A percentile compares a stretch with the other conserved stretches of the same genome.
These are phyloP conservation scores for Phocides pigmalion DNA, from an alignment of 1,140 invertebrate species.

Conservation along the genomic window DNA sequence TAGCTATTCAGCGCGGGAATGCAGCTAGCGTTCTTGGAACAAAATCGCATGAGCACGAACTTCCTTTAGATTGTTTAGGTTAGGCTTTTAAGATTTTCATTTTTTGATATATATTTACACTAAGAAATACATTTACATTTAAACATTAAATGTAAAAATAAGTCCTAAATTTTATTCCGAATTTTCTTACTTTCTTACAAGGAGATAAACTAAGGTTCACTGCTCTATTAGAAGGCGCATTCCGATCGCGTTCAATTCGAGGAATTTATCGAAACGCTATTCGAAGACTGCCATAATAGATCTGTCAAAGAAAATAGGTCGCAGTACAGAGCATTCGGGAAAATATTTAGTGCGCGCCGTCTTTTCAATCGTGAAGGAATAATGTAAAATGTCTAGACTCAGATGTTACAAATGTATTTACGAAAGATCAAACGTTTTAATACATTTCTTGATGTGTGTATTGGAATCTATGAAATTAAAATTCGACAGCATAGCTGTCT, in stretches of 20 bases:
- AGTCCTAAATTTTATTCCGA: too few relatives aligned
- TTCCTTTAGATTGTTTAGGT: too few relatives aligned
- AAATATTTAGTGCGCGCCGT: not conserved
- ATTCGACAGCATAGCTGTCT: too few relatives aligned
- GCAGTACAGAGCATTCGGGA: conserved; percentile 9
- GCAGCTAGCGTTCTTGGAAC: too few relatives aligned
- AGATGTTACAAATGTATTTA: not conserved
- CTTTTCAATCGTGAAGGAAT: not conserved
- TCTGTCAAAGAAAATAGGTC: conserved; percentile 29
- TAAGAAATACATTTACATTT: not conserved
- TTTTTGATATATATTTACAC: too few relatives aligned
- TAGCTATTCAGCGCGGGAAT: too few relatives aligned
- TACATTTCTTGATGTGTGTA: too few relatives aligned
- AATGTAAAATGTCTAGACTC: not conserved
- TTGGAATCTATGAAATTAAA: too few relatives aligned
- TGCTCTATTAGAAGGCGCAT: conserved; percentile 3
- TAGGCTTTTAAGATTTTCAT: too few relatives aligned
- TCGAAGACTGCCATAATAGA: conserved; percentile 25
- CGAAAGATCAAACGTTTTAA: not conserved
- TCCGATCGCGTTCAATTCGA: conserved; percentile 15
- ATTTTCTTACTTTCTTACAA: not conserved
- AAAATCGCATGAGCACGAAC: too few relatives aligned
- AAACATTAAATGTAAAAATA: not conserved
- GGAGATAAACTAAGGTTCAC: not conserved
- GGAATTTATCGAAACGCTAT: conserved; percentile 30